phyloP scores from a whole-genome alignment of 2,113 vertebrate species.

The Calypte anna region DNA sequence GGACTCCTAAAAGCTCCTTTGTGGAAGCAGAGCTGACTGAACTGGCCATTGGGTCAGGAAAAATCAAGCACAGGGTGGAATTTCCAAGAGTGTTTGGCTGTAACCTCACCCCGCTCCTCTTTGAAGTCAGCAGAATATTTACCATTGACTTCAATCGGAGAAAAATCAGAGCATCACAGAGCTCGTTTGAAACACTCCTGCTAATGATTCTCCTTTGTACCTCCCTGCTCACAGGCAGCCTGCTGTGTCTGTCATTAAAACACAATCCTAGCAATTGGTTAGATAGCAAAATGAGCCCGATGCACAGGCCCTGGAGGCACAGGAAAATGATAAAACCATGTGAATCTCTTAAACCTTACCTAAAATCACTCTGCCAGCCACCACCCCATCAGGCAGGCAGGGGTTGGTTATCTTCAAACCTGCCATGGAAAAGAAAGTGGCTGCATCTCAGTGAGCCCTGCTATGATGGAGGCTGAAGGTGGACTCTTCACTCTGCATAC shows the following conservation, averaged over 20 bases:
- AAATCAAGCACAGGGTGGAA: constrained; percentile 35
- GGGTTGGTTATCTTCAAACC: background rate
- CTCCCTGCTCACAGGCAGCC: background rate
- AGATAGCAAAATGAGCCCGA: background rate
- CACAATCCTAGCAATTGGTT: background rate
- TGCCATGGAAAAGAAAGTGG: background rate
- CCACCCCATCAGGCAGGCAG: background rate
- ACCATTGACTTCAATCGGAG: background rate
- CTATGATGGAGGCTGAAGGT: background rate
- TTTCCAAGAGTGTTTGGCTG: constrained; percentile 28
- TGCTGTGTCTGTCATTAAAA: background rate
- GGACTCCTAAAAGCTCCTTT: constrained; percentile 48
- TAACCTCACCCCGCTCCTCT: background rate
- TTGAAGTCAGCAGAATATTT: constrained; percentile 51
- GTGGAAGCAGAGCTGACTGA: constrained; percentile 26
- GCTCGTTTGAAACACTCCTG: background rate
- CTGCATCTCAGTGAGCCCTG: background rate
- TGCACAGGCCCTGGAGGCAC: background rate
- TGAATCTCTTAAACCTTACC: background rate
- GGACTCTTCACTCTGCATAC: background rate
- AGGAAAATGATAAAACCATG: background rate
- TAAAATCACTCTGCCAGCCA: background rate
- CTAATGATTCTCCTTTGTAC: constrained; percentile 9
- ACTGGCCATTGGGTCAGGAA: constrained; percentile 18
- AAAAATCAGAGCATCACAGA: background rate